Evolutionary conservation across 2,888 invertebrate genomes (phyloP).

Genomic region (Hoplodrina blanda): DNA sequence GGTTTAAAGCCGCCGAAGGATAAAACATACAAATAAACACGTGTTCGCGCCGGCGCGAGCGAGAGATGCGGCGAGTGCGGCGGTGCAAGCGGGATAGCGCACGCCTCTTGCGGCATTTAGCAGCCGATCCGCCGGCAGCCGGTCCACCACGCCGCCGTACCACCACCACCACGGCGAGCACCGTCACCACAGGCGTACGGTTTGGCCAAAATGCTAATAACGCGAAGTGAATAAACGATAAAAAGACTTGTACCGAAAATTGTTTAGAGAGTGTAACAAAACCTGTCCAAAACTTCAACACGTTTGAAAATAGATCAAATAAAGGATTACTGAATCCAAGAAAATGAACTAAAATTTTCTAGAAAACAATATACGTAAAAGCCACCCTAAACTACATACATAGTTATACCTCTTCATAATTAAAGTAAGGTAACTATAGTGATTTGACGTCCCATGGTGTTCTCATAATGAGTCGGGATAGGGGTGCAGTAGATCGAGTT

Average conservation of each 20-base stretch:
- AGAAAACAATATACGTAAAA: neutral
- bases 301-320: neutral
- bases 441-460: constrained; percentile 52
- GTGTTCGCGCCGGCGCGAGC: constrained; percentile 92
- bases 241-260: constrained; percentile 1
- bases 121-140: constrained; percentile 81
- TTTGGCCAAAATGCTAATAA: constrained; percentile 5
- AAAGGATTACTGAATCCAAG: neutral
- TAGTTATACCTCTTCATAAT: constrained; percentile 27
- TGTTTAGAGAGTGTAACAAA: constrained; percentile 19
- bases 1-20: constrained; percentile 93
- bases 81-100: constrained; percentile 85
- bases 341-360: neutral
- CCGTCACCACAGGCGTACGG: constrained; percentile 36
- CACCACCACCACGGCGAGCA: constrained; percentile 42
- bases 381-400: constrained; percentile 8
- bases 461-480: constrained; percentile 63
- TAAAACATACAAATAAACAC: constrained; percentile 92
- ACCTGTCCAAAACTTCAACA: neutral
- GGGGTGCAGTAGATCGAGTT: constrained; percentile 71
- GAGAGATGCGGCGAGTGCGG: constrained; percentile 83
- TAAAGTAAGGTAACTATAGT: constrained; percentile 52
- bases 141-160: constrained; percentile 57
- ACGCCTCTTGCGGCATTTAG: constrained; percentile 88
- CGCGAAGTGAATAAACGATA: constrained; percentile 37